Conservation (phyloP, 2,113 vertebrate species). For the Camelus dromedarius region DNA sequence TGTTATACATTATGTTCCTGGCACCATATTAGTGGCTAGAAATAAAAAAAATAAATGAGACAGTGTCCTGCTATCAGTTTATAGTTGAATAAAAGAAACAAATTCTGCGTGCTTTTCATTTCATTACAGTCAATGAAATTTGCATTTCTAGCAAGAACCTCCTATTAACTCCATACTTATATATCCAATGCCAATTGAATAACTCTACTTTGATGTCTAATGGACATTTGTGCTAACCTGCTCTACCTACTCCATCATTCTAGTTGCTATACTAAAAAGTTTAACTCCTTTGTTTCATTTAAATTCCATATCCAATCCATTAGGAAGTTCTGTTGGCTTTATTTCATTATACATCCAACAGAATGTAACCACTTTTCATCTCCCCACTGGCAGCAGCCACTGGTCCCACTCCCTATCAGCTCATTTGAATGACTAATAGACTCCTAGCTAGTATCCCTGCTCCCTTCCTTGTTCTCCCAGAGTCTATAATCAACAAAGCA, state of each 20-base stretch:
- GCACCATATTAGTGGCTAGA: not conserved
- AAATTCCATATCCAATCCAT: not conserved
- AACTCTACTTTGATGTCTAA: constrained; percentile 2
- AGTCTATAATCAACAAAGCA: not conserved
- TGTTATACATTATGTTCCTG: constrained; percentile 12
- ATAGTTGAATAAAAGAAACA: constrained; percentile 35
- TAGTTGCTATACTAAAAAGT: not conserved
- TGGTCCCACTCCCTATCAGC: not conserved
- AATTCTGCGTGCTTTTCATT: not conserved
- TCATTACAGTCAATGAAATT: constrained; percentile 48
- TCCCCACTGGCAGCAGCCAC: not conserved
- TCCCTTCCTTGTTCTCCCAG: not conserved
- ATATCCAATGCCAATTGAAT: not conserved
- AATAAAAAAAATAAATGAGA: constrained; percentile 19
- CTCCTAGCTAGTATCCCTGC: not conserved
- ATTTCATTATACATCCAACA: not conserved
- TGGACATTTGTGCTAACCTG: not conserved
- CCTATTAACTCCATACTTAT: not conserved
- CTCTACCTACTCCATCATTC: not conserved
- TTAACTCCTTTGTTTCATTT: not conserved
- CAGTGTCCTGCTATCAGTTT: not conserved
- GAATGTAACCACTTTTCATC: not conserved
- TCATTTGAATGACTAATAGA: not conserved
- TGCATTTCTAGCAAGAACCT: not conserved
- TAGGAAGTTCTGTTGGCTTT: not conserved